Base-by-base conservation (phyloP, 37 sponge, comb jelly and placozoan species). In the Haliclona indistincta region DNA sequence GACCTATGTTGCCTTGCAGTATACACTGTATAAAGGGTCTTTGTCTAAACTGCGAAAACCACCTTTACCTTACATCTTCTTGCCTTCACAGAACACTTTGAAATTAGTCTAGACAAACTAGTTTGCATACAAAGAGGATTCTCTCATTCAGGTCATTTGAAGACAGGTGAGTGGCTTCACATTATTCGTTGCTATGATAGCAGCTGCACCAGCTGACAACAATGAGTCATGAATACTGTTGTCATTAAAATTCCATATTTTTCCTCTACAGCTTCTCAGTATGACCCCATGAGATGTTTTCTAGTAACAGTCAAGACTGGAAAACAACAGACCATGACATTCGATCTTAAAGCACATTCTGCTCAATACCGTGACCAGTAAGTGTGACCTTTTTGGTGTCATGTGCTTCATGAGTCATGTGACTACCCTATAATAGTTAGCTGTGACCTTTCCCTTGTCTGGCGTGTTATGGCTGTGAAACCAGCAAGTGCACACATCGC, bases 221-320 rank as follows among this genome's bases (percentile, higher is more conserved):
- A n/a, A n/a, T n/a, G n/a, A n/a, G n/a, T n/a, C n/a, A n/a, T n/a
- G n/a, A n/a, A n/a, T n/a, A n/a, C n/a, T n/a, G n/a, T n/a, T n/a
- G n/a, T n/a, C n/a, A n/a, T n/a, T n/a, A n/a, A n/a, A n/a, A n/a
- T n/a, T n/a, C n/a, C n/a, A n/a, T n/a, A n/a, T n/a, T n/a, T 60
- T 30, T 43, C 8, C 6, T 26, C 20, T 56, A 3, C 41, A 28
- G 55, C 65, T 32, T 55, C n/a, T n/a, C 54, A 58, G 35, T 82
- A 82, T 67, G 83, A 82, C 1, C 83, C 83, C 20, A 64, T 82
- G 28, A 43, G 61, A 0, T 38, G 83, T 35, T 56, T 82, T n/a
- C 67, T 75, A 25, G 66, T 82, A 8, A 37, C 41, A 29, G 37
- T 82, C n/a, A 74, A 17, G 37, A 67, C 64, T 68, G 58, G 51